These are phyloP conservation scores for Dasypolia templi DNA, from an alignment of 2,888 invertebrate species.

Conservation along the genomic window DNA sequence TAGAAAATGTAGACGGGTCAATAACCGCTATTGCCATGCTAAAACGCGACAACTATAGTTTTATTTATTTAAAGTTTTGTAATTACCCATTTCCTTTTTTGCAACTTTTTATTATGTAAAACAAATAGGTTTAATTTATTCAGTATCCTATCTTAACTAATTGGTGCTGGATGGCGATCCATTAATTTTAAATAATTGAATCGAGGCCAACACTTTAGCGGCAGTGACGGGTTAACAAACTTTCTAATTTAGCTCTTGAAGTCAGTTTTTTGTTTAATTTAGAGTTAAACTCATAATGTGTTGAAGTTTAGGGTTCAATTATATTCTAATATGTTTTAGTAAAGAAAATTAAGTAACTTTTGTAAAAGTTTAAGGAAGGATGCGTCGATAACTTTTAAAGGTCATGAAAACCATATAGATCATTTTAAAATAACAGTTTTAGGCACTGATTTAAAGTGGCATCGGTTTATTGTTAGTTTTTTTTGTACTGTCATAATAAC, in stretches of 20 bases:
- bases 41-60: background rate
- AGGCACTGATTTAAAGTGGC: too few species aligned
- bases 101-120: background rate
- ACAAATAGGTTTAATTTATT: constrained; percentile 49
- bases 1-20: background rate
- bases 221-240: constrained; percentile 53
- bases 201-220: constrained; percentile 48
- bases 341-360: background rate
- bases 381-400: background rate
- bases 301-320: constrained; percentile 43
- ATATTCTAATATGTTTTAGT: constrained; percentile 24
- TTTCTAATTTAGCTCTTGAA: constrained; percentile 50
- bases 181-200: constrained; percentile 60
- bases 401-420: background rate
- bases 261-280: constrained; percentile 51
- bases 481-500: too few species aligned
- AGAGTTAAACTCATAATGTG: constrained; percentile 34
- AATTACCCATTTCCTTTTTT: background rate
- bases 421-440: background rate
- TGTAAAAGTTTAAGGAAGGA: background rate
- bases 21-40: background rate
- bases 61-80: background rate
- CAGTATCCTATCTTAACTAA: constrained; percentile 46
- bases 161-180: constrained; percentile 49
- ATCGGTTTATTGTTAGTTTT: too few species aligned